These are phyloP conservation scores for Meganola albula DNA, from an alignment of 2,888 invertebrate species.

Conservation along the genomic window DNA sequence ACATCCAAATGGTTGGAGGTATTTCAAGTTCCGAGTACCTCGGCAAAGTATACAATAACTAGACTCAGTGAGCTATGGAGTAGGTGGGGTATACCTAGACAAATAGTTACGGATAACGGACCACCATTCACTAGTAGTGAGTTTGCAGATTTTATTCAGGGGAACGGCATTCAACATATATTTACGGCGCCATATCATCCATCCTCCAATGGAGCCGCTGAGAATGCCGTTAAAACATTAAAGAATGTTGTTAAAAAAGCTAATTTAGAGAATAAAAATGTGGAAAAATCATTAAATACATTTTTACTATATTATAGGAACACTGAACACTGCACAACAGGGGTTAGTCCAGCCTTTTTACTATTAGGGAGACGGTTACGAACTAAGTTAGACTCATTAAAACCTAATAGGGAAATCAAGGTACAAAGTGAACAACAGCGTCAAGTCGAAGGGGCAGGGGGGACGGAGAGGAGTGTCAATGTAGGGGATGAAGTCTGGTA, in stretches of 20 bases:
- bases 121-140: neutral
- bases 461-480: no score
- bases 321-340: conserved; percentile 1
- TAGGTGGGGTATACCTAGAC: neutral
- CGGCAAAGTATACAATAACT: neutral
- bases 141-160: neutral
- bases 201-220: no score
- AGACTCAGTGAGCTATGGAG: neutral
- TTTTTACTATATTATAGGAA: neutral
- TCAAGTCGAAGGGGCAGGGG: no score
- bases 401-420: neutral
- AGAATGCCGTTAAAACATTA: neutral
- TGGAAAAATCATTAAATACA: neutral
- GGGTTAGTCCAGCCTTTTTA: conserved; percentile 7
- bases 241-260: neutral
- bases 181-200: no score
- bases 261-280: neutral
- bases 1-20: neutral
- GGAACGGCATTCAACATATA: neutral
- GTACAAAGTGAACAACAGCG: no score
- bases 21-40: neutral
- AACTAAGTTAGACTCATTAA: neutral
- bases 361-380: neutral
- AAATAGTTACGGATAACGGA: neutral
- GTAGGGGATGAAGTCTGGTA: no score